Evolutionary conservation across 2,797 vertebrate genomes (phyloP).

Genomic region (Alauda arvensis): DNA sequence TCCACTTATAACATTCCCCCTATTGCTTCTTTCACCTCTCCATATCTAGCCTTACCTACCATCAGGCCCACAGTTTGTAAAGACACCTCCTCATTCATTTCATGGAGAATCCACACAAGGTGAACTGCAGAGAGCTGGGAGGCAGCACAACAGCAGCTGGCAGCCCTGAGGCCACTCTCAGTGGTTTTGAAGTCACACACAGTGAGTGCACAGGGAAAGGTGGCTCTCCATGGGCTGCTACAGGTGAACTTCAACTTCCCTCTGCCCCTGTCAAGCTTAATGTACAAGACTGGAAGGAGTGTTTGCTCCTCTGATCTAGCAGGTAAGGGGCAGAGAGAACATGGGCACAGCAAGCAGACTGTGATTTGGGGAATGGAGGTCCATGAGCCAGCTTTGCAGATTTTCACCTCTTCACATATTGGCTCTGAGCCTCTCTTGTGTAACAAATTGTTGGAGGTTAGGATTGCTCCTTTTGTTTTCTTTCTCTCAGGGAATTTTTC

Average conservation of each 20-base stretch:
- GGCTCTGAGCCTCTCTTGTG: not conserved
- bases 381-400: not conserved
- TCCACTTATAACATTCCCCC: not conserved
- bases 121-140: not conserved
- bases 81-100: not conserved
- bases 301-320: not conserved
- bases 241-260: not conserved
- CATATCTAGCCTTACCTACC: not conserved
- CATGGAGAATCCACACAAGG: not conserved
- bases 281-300: not conserved
- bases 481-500: not conserved
- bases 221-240: not conserved
- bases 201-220: not conserved
- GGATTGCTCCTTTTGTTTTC: not conserved
- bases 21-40: not conserved
- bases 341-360: not conserved
- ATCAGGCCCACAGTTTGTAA: not conserved
- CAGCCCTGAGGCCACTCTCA: not conserved
- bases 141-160: not conserved
- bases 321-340: rapidly evolving
- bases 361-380: rapidly evolving
- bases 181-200: not conserved
- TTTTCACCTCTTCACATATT: not conserved
- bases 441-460: not conserved
- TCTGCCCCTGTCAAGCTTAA: not conserved